These are phyloP conservation scores for Aquatica leii DNA, from an alignment of 2,888 invertebrate species.

Conservation along the genomic window DNA sequence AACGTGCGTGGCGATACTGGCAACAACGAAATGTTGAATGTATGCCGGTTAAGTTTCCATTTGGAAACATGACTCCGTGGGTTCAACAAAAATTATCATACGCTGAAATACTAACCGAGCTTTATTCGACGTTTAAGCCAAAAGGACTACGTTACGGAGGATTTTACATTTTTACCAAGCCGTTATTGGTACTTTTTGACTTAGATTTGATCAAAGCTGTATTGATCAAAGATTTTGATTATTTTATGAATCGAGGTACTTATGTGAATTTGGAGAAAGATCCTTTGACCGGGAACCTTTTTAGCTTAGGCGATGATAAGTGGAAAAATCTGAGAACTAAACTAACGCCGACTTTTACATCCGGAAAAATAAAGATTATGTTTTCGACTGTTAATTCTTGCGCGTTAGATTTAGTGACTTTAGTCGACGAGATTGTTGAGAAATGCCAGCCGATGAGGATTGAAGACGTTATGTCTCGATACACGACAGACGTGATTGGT, in stretches of 20 bases:
- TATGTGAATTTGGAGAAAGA: slow-evolving; percentile 66
- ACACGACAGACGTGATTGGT: slow-evolving; percentile 66
- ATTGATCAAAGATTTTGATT: slow-evolving; percentile 66
- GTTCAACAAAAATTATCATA: neutral
- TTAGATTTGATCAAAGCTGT: slow-evolving; percentile 53
- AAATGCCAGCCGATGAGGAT: slow-evolving; percentile 49
- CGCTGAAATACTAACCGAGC: neutral
- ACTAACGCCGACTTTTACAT: slow-evolving; percentile 55
- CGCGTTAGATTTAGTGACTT: neutral
- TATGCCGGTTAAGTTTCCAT: neutral
- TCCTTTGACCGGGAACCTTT: slow-evolving; percentile 65
- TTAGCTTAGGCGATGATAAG: slow-evolving; percentile 61
- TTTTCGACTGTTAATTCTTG: slow-evolving; percentile 42
- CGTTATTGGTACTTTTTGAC: slow-evolving; percentile 30
- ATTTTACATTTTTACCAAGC: slow-evolving; percentile 20
- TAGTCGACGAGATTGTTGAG: too few relatives aligned
- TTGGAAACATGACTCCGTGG: neutral
- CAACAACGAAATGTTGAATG: neutral
- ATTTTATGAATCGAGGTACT: slow-evolving; percentile 68
- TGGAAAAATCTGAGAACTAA: slow-evolving; percentile 70
- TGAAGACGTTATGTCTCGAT: slow-evolving; percentile 64
- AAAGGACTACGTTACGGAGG: neutral
- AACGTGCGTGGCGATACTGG: neutral
- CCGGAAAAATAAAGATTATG: slow-evolving; percentile 56
- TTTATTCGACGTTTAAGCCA: neutral